Evolutionary conservation across 2,113 vertebrate genomes (phyloP).

Genomic region (Aramus guarauna): DNA sequence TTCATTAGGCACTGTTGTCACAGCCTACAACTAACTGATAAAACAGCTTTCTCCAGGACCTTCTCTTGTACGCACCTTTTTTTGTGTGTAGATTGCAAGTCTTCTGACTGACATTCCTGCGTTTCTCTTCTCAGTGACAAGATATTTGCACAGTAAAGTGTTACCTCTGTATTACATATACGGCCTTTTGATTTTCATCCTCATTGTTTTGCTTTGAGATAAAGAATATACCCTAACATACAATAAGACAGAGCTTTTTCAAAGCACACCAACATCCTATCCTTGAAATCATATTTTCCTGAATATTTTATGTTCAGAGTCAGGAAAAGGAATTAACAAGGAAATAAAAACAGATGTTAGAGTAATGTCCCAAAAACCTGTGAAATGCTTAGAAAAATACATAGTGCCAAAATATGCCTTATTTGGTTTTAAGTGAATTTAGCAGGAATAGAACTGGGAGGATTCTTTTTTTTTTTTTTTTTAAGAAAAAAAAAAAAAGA

Average conservation of each 20-base stretch:
- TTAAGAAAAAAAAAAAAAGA: not conserved
- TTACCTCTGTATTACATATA: not conserved
- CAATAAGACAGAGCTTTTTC: not conserved
- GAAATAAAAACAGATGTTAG: conserved; percentile 64
- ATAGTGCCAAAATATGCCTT: not conserved
- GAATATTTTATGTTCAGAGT: conserved; percentile 16
- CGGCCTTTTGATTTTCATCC: not conserved
- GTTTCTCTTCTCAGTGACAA: not conserved
- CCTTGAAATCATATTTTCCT: conserved; percentile 25
- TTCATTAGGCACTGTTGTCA: not conserved
- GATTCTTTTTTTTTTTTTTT: not conserved
- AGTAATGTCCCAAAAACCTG: conserved; percentile 4
- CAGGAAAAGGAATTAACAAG: conserved; percentile 30
- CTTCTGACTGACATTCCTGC: not conserved
- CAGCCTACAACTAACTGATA: not conserved
- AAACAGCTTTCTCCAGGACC: not conserved
- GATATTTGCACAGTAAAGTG: not conserved
- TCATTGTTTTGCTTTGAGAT: not conserved
- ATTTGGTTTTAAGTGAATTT: conserved; percentile 18
- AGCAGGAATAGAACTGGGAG: not conserved
- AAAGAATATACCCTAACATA: not conserved
- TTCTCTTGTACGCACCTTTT: not conserved
- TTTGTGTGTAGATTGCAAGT: not conserved
- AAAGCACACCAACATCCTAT: not conserved
- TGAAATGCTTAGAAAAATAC: conserved; percentile 21